These are phyloP conservation scores for Drosophila chauvacae DNA, from an alignment of 1,140 invertebrate genomes.

Conservation along the genomic window DNA sequence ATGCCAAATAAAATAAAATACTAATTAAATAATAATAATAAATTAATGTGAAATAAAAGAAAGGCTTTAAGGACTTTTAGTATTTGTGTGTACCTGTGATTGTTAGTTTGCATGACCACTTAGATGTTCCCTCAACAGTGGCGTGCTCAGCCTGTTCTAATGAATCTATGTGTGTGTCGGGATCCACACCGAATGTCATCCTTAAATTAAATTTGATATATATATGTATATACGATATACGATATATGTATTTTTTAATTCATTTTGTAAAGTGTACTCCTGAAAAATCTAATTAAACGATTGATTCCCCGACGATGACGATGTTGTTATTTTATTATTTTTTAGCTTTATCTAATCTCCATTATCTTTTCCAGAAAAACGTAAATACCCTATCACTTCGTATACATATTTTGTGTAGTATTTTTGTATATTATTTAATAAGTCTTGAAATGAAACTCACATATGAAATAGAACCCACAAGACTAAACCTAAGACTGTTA, in stretches of 20 bases:
- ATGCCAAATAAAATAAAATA: not conserved
- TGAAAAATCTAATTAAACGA: slow-evolving; percentile 22
- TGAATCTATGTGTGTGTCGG: slow-evolving; percentile 99
- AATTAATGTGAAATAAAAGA: slow-evolving; percentile 20
- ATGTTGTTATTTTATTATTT: not conserved
- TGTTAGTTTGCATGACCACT: slow-evolving; percentile 99
- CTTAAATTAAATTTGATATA: slow-evolving; percentile 85
- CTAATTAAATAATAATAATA: slow-evolving; percentile 1
- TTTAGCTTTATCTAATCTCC: not conserved
- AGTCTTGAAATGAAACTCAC: slow-evolving; percentile 1
- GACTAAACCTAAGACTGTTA: not conserved
- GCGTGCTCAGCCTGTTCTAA: slow-evolving; percentile 98
- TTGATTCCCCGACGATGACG: not conserved
- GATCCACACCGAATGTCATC: slow-evolving; percentile 98
- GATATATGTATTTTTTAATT: slow-evolving; percentile 30
- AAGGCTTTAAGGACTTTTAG: slow-evolving; percentile 8
- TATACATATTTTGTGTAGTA: not conserved
- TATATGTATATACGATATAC: slow-evolving; percentile 24
- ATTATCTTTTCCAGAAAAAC: not conserved
- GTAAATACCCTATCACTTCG: not conserved
- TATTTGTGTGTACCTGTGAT: slow-evolving; percentile 93
- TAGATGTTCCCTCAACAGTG: slow-evolving; percentile 99
- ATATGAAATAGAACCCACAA: slow-evolving; percentile 4
- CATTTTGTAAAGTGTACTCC: not conserved
- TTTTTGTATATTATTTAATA: not conserved